Evolutionary conservation across 2,797 vertebrate species (phyloP).

Genomic region (Acanthiza pusilla): DNA sequence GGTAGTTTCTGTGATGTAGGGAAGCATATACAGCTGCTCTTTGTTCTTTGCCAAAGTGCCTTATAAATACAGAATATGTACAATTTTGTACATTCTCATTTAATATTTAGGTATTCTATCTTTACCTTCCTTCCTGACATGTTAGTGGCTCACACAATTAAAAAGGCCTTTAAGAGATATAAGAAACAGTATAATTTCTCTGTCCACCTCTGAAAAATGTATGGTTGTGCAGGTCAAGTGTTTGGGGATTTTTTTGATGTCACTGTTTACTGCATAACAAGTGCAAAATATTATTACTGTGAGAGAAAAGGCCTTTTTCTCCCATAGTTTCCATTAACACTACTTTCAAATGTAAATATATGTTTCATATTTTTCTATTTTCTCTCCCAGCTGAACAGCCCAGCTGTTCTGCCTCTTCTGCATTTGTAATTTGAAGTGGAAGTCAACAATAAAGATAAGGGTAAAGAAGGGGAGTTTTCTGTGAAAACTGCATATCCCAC

Average conservation of each 20-base stretch:
- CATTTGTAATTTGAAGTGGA: background rate
- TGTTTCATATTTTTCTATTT: background rate
- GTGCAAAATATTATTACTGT: background rate
- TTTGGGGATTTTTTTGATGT: background rate
- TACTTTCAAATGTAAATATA: background rate
- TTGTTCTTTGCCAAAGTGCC: background rate
- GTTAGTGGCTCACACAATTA: background rate
- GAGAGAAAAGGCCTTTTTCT: background rate
- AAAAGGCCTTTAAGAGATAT: background rate
- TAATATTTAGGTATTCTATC: background rate
- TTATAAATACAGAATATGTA: background rate
- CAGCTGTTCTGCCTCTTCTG: background rate
- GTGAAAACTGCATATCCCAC: background rate
- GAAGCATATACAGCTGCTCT: accelerated
- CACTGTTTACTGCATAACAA: background rate
- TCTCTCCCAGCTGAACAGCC: background rate
- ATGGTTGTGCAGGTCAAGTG: background rate
- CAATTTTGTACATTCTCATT: background rate
- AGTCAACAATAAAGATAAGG: background rate
- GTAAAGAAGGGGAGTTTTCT: background rate
- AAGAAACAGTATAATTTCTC: background rate
- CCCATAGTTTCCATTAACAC: background rate
- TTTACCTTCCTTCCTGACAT: background rate
- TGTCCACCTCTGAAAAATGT: background rate
- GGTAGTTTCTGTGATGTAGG: background rate